phyloP scores from a whole-genome alignment of 2,797 vertebrate genomes.

The Parambassis ranga region DNA sequence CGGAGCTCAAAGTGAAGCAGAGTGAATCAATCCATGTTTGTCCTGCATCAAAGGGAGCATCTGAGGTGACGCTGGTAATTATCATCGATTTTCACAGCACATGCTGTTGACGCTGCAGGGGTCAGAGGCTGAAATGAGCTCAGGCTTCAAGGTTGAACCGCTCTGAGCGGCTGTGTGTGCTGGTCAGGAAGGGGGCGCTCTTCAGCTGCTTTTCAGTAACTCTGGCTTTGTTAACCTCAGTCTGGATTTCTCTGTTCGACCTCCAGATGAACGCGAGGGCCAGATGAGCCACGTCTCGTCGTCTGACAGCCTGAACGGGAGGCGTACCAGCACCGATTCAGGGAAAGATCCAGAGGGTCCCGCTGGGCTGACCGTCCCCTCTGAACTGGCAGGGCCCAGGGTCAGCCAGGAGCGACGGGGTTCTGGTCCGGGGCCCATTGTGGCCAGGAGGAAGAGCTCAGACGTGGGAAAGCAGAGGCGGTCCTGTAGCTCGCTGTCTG shows the following conservation, averaged over 20 bases:
- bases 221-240: background rate
- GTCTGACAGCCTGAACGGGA: constrained; percentile 76
- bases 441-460: constrained; percentile 64
- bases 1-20: no score
- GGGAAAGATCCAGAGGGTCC: constrained; percentile 66
- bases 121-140: background rate
- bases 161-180: background rate
- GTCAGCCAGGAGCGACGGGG: constrained; percentile 55
- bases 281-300: constrained; percentile 79
- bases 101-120: background rate
- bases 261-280: constrained; percentile 71
- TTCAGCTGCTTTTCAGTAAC: no score
- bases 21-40: background rate
- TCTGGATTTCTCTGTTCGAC: background rate
- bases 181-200: constrained; percentile 22
- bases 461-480: constrained; percentile 65
- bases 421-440: constrained; percentile 57
- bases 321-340: constrained; percentile 70
- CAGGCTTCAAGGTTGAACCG: background rate
- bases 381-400: constrained; percentile 22
- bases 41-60: background rate
- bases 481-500: constrained; percentile 70
- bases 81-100: background rate
- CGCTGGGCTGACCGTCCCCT: constrained; percentile 10
- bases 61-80: background rate